Percentiles rank a stretch among this genome's conserved stretches.
These are phyloP conservation scores for Venturia canescens DNA, from an alignment of 1,140 invertebrate species.

Conservation along the genomic window DNA sequence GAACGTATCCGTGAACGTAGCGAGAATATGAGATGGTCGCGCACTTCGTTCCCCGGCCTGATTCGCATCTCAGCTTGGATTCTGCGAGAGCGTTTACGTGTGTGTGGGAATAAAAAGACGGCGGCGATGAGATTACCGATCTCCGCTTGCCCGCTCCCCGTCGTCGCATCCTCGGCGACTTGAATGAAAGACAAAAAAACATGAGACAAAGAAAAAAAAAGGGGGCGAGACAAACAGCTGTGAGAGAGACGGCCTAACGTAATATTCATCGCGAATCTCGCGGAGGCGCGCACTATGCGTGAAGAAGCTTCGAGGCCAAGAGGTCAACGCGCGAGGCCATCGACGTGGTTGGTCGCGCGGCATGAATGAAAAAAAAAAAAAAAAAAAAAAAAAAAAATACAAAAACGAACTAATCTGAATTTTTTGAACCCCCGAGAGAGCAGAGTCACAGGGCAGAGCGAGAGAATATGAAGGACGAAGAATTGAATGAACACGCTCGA, in stretches of 20 bases:
- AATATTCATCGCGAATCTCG: slow-evolving; percentile 52
- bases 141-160: neutral
- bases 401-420: no score
- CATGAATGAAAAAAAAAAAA: slow-evolving; percentile 56
- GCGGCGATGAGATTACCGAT: neutral
- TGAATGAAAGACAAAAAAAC: slow-evolving; percentile 29
- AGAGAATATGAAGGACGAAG: slow-evolving; percentile 7
- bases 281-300: slow-evolving; percentile 37
- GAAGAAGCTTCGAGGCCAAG: slow-evolving; percentile 38
- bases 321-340: slow-evolving; percentile 49
- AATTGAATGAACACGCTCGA: slow-evolving; percentile 18
- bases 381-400: no score
- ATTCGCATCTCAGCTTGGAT: slow-evolving; percentile 32
- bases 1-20: neutral
- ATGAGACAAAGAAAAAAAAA: slow-evolving; percentile 16
- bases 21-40: neutral
- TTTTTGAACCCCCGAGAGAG: slow-evolving; percentile 5
- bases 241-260: slow-evolving; percentile 43
- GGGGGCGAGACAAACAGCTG: neutral
- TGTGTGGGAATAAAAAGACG: slow-evolving; percentile 26
- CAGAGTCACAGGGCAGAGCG: neutral
- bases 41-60: slow-evolving; percentile 13
- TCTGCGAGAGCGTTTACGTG: slow-evolving; percentile 2
- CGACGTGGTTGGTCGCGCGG: slow-evolving; percentile 42
- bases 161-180: slow-evolving; percentile 15